Evolutionary conservation across 1,140 invertebrate species (phyloP), one percentile per base, ranked within the genome.

Genomic region (Solen grandis): DNA sequence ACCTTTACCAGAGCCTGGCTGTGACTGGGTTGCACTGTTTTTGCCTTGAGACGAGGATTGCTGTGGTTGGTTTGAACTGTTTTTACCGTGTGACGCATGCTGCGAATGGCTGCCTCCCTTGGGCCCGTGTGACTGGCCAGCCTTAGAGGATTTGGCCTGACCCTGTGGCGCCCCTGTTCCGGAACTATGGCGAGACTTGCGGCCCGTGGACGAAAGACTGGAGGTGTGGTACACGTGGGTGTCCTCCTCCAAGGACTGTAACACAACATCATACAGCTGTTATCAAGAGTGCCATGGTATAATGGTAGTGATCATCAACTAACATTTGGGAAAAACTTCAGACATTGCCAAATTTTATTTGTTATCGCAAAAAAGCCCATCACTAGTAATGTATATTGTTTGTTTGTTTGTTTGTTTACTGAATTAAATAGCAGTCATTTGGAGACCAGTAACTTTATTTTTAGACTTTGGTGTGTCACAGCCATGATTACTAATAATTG

Each of bases 211-310:
- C n/a, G 77, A 80, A 25, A 80, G 77, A 41, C 77, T 80, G 22
- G 77, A 80, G 55, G 59, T 54, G 29, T 80, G 77, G n/a, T 63
- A 33, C 27, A 80, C 36, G 38, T 80, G 68, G 25, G 68, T 80
- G 54, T 80, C 77, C 50, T 62, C 77, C 62, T 80, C 77, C n/a
- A 72, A 41, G 57, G 77, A 73, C 77, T 80, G 68, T 54, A 80
- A 55, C 27, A 75, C 2, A 60, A 60, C 22, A 57, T n/a, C n/a
- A n/a, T n/a, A n/a, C n/a, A n/a, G n/a, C n/a, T n/a, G n/a, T n/a
- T n/a, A n/a, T n/a, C n/a, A n/a, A n/a, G n/a, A n/a, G n/a, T n/a
- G n/a, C n/a, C n/a, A n/a, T n/a, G n/a, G n/a, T n/a, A n/a, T n/a
- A n/a, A n/a, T n/a, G n/a, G n/a, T n/a, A n/a, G n/a, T n/a, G n/a